Evolutionary conservation across 2,888 invertebrate species (phyloP).

Genomic region (Ceratothoa steindachneri): DNA sequence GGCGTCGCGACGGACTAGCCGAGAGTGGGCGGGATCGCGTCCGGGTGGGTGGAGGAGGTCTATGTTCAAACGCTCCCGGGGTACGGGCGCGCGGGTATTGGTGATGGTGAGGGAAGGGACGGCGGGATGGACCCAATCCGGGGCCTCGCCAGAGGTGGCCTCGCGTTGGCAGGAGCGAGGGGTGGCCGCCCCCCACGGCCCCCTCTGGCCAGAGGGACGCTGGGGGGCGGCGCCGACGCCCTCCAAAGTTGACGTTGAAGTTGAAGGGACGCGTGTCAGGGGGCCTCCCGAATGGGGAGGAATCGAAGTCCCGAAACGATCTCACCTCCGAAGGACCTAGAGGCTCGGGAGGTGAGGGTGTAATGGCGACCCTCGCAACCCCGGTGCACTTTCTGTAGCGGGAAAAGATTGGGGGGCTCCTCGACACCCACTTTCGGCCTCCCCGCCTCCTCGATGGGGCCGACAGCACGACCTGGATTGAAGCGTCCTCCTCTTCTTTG

Average conservation of each 20-base stretch:
- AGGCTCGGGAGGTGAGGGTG: not conserved
- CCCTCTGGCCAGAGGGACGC: not conserved
- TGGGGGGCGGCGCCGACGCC: not conserved
- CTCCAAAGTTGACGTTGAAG: not conserved
- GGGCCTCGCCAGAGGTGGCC: not conserved
- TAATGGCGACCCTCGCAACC: not conserved
- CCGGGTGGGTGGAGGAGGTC: not conserved
- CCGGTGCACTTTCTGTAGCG: not conserved
- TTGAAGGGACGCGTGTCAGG: not conserved
- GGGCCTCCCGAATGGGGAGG: not conserved
- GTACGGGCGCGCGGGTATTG: not conserved
- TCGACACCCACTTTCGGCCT: too few species aligned
- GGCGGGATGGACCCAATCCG: not conserved
- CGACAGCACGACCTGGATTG: too few species aligned
- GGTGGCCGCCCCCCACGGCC: not conserved
- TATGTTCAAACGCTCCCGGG: not conserved
- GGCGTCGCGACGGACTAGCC: not conserved
- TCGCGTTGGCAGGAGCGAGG: not conserved
- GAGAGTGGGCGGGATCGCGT: not conserved
- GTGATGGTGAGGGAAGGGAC: not conserved
- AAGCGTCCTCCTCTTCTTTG: too few species aligned
- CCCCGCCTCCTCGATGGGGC: too few species aligned
- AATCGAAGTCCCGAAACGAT: not conserved
- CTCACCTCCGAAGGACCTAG: not conserved
- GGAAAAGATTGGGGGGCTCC: too few species aligned